Evolutionary conservation across 2,888 invertebrate genomes (phyloP).

Genomic region (Pristionchus maxplancki): DNA sequence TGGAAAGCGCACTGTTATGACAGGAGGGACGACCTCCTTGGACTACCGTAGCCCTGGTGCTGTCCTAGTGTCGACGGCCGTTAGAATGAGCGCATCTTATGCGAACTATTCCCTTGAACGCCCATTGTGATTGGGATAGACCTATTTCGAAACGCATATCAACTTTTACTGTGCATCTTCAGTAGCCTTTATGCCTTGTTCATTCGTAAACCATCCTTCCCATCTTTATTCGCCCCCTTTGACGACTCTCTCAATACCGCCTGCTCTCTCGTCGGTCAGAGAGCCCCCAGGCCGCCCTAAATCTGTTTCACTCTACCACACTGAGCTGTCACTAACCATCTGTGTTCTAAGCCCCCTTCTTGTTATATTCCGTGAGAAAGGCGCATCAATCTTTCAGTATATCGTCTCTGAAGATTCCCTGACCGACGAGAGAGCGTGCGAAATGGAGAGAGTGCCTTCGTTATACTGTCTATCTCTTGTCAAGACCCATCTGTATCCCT

Average conservation of each 20-base stretch:
- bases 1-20: neutral
- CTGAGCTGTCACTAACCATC: conserved; percentile 42
- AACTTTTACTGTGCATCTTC: too few relatives aligned
- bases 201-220: neutral
- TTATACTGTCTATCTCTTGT: neutral
- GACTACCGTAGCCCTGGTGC: conserved; percentile 87
- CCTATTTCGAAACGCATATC: too few relatives aligned
- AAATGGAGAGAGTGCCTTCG: neutral
- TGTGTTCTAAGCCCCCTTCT: neutral
- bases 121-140: too few relatives aligned
- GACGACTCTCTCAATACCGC: neutral
- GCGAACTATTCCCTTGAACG: too few relatives aligned
- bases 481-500: conserved; percentile 7
- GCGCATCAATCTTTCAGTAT: neutral
- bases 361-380: neutral
- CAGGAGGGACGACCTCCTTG: conserved; percentile 50
- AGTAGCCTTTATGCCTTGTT: conserved; percentile 87
- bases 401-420: too few relatives aligned
- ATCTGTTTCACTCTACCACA: conserved; percentile 23
- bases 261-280: neutral
- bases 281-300: neutral
- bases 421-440: neutral
- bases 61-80: too few relatives aligned
- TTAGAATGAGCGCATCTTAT: too few relatives aligned
- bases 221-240: neutral